Base-by-base conservation (phyloP, 2,888 invertebrate species). In the Aquatica leii region DNA sequence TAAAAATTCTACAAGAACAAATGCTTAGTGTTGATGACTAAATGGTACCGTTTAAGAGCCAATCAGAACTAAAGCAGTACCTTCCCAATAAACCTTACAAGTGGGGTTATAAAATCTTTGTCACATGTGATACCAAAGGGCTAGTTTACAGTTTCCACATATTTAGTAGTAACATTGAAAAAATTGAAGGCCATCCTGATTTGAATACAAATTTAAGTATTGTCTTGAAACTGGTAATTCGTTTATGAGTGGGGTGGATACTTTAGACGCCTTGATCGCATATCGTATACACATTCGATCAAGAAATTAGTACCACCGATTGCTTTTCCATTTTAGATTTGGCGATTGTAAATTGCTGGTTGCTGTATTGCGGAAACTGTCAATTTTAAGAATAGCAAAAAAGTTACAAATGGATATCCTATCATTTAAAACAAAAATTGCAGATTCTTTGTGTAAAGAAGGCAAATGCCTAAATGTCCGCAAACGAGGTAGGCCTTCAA, bases 1-100 rank as follows among this genome's bases (percentile, higher is more conserved):
- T 35, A 31, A 14, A 52, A 12, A 52, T 52, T 34, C 52, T 31
- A 3, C 52, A 52, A 52, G 34, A 52, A 52, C 52, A 24, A 18
- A 34, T 34, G 35, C 1, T 52, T 11, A 52, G 35, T 52, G 18
- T 52, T 17, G 52, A 52, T 35, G 52, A 52, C 12, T 34, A 52
- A 34, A 52, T 52, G 52, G 52, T 14, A 15, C 35, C 34, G 31
- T 52, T 52, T 31, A 52, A 34, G 18, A 34, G 52, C 34, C 20
- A 52, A 6, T n/a, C 35, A 52, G 1, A 34, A n/a, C 9, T 52
- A 17, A 52, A 52, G 34, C 52, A 52, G n/a, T 46, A 46, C 31
- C 6, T 52, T 8, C 52, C 52, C 5, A 31, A 52, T 46, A 11
- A 46, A 46, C n/a, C n/a, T n/a, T n/a, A n/a, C n/a, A n/a, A n/a